Percentiles rank a stretch among this genome's conserved stretches.
phyloP scores from a whole-genome alignment of 2,888 invertebrate genomes.

The Chymomyza procnemis region DNA sequence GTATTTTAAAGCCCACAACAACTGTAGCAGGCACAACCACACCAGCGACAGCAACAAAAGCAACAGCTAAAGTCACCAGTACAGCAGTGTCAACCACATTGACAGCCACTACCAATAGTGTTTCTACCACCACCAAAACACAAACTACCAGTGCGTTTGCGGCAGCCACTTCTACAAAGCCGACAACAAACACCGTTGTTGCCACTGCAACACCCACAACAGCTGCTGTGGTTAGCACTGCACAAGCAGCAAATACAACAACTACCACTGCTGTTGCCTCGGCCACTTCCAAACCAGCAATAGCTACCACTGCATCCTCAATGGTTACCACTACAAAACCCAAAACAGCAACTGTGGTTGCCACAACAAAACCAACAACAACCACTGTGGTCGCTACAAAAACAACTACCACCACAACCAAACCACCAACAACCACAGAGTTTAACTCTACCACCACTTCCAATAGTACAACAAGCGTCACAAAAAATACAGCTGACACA shows the following conservation, averaged over 20 bases:
- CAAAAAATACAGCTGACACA: too few relatives aligned
- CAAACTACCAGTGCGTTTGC: slow-evolving; percentile 1
- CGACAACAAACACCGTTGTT: slow-evolving; percentile 2
- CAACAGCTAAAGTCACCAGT: slow-evolving; percentile 21
- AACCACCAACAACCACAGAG: slow-evolving; percentile 1
- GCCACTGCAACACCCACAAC: slow-evolving; percentile 1
- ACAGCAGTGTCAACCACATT: slow-evolving; percentile 33
- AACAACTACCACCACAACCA: slow-evolving; percentile 13
- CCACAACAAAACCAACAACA: slow-evolving; percentile 2
- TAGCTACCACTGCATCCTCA: not conserved
- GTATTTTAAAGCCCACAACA: not conserved
- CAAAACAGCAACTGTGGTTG: not conserved
- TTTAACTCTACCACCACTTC: not conserved
- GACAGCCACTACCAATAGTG: slow-evolving; percentile 10
- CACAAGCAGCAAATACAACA: slow-evolving; percentile 11
- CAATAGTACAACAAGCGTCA: too few relatives aligned
- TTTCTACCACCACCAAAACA: slow-evolving; percentile 26
- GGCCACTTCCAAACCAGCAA: slow-evolving; percentile 25
- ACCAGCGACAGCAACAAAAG: not conserved
- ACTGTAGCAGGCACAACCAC: slow-evolving; percentile 4
- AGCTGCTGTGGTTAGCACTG: not conserved
- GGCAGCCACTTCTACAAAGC: not conserved
- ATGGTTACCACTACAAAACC: not conserved
- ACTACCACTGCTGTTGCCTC: slow-evolving; percentile 18
- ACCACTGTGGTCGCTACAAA: not conserved